Evolutionary conservation across 2,888 invertebrate species (phyloP).

Genomic region (Lasioglossum morio): DNA sequence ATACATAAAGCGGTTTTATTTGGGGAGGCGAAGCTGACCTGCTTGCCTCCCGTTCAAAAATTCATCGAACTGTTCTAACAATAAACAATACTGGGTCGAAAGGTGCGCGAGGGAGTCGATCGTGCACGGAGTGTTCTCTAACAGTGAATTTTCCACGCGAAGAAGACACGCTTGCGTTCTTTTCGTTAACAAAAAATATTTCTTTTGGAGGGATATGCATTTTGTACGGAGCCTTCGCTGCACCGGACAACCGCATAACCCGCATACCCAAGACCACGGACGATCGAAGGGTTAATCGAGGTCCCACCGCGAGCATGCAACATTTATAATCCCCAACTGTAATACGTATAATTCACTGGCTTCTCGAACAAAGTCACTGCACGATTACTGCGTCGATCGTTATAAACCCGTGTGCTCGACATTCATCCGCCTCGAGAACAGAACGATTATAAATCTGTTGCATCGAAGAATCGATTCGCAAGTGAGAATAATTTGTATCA

Average conservation of each 20-base stretch:
- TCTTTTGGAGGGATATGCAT: neutral
- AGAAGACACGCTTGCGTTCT: neutral
- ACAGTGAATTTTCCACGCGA: neutral
- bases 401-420: too few species aligned
- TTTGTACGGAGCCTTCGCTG: neutral
- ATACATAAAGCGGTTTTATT: neutral
- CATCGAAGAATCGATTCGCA: too few species aligned
- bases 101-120: neutral
- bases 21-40: neutral
- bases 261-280: neutral
- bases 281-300: slow-evolving; percentile 5
- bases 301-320: neutral
- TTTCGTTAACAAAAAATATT: neutral
- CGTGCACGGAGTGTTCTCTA: neutral
- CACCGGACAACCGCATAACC: neutral
- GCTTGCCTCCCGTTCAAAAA: neutral
- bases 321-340: neutral
- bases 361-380: neutral
- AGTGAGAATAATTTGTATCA: too few species aligned
- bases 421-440: too few species aligned
- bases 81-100: neutral
- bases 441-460: too few species aligned
- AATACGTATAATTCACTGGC: neutral
- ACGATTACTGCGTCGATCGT: neutral
- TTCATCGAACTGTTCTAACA: neutral